Base-by-base conservation (phyloP, 2,113 vertebrate genomes). In the Nestor notabilis region DNA sequence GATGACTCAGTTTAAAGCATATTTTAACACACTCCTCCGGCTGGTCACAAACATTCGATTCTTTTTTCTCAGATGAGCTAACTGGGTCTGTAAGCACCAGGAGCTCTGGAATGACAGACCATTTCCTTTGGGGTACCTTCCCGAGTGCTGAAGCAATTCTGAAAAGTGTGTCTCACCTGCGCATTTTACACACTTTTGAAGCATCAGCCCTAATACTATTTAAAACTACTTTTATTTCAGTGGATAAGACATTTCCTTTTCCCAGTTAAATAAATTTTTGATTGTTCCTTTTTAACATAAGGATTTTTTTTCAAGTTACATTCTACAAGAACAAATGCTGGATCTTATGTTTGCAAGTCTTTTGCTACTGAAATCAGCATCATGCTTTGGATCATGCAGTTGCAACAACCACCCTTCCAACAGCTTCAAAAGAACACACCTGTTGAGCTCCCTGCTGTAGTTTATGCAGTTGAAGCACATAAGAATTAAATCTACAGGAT, bases 371-470 rank as follows among this genome's bases (percentile, higher is more conserved):
- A 35, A 23, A 72, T 7, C 46, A 87, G 37, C 52, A 44, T 7
- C 78, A 20, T 6, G 3, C 29, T 60, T 39, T 35, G 66, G 65
- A 33, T 71, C 31, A 3, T 0, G 17, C 33, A 8, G 55, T 1
- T n/a, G 43, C 29, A 49, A 16, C 20, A 10, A 28, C 4, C 3
- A 27, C 35, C 49, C 47, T 61, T 31, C 56, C 11, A 5, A 23
- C 9, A 49, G 58, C 37, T 79, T 4, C 1, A 20, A 5, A 6
- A 28, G 31, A 2, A 1, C 5, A 0, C 21, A 4, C 1, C 56
- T 2, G 37, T 3, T 2, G 72, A 70, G 86, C 70, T 44, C 29
- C 70, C 11, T 2, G 21, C 39, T 15, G 11, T 1, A 2, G 21
- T 4, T 81, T 14, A 2, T 4, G 53, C 8, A 20, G 27, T 0